A percentile compares a stretch with the other conserved stretches of the same genome.
phyloP scores from a whole-genome alignment of 92 coral and sea anemone genomes.

The Porites evermanni region DNA sequence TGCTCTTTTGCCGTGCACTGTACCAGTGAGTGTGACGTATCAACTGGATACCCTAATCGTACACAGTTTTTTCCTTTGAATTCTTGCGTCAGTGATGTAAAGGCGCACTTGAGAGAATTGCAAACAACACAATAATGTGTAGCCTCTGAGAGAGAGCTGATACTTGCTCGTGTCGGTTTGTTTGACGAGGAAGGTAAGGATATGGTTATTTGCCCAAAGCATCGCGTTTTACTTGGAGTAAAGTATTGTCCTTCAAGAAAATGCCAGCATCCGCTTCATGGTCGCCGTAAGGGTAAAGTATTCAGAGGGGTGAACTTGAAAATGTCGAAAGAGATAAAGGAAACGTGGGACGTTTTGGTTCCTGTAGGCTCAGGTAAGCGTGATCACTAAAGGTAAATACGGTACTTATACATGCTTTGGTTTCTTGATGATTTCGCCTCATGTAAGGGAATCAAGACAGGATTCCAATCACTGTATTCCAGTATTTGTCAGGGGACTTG shows the following conservation, averaged over 20 bases:
- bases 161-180: slow-evolving; percentile 11
- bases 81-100: slow-evolving; percentile 23
- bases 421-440: background rate
- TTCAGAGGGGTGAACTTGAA: background rate
- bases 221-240: slow-evolving; percentile 27
- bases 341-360: slow-evolving; percentile 21
- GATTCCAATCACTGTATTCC: slow-evolving; percentile 6
- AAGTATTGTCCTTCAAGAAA: slow-evolving; percentile 10
- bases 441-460: slow-evolving; percentile 20
- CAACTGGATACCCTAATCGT: no score
- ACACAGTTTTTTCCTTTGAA: background rate
- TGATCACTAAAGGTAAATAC: background rate
- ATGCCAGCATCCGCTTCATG: slow-evolving; percentile 38
- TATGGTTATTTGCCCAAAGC: slow-evolving; percentile 28
- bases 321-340: slow-evolving; percentile 34
- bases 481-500: background rate
- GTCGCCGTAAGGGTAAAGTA: slow-evolving; percentile 10
- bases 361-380: slow-evolving; percentile 38
- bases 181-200: slow-evolving; percentile 26
- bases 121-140: slow-evolving; percentile 14
- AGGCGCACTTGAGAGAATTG: slow-evolving; percentile 7
- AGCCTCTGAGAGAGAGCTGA: slow-evolving; percentile 27
- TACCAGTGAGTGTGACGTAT: no score
- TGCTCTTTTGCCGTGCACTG: no score
- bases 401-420: slow-evolving; percentile 6